Evolutionary conservation across 2,113 vertebrate species (phyloP).

Genomic region (Ramphastos sulfuratus): DNA sequence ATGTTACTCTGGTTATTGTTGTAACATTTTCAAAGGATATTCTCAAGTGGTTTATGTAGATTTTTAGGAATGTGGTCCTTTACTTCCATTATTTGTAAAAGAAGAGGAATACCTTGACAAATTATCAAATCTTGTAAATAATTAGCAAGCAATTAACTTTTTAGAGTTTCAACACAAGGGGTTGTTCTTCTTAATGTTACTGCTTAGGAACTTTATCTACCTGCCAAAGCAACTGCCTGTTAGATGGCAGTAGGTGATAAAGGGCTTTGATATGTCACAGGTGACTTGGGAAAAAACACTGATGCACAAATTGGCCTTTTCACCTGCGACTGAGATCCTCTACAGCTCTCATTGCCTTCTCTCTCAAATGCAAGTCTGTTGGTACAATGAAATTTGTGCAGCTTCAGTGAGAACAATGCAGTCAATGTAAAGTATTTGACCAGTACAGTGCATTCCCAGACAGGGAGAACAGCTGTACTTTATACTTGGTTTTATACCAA

Average conservation of each 20-base stretch:
- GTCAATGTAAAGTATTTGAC: not conserved
- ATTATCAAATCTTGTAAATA: slow-evolving; percentile 63
- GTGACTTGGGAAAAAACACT: not conserved
- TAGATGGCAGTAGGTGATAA: slow-evolving; percentile 3
- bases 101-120: slow-evolving; percentile 43
- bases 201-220: not conserved
- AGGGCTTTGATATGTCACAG: not conserved
- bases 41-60: not conserved
- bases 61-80: not conserved
- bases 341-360: not conserved
- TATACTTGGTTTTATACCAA: not conserved
- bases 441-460: not conserved
- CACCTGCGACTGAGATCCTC: not conserved
- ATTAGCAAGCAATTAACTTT: slow-evolving; percentile 60
- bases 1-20: not conserved
- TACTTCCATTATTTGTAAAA: not conserved
- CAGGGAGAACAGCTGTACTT: not conserved
- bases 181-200: slow-evolving; percentile 2
- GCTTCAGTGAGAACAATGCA: not conserved
- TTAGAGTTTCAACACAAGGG: slow-evolving; percentile 16
- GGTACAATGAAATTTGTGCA: not conserved
- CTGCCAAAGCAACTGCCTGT: not conserved
- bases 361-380: not conserved
- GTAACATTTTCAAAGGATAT: not conserved
- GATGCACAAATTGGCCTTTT: not conserved